Percentiles rank a stretch among this genome's conserved stretches.
These are phyloP conservation scores for Sarcoramphus papa DNA, from an alignment of 2,797 vertebrate species.

Conservation along the genomic window DNA sequence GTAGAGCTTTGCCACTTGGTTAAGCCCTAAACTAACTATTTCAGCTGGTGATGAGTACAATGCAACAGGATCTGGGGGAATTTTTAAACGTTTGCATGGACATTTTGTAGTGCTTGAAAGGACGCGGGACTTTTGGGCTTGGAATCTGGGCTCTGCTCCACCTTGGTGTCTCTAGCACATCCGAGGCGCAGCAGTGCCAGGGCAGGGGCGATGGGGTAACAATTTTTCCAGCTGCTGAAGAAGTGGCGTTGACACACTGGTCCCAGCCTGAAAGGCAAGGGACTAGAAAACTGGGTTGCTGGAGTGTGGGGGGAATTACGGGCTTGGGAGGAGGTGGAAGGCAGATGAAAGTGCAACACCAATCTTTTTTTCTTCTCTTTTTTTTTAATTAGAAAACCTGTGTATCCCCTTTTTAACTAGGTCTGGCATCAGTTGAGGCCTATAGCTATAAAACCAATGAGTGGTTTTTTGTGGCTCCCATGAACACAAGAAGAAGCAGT, in stretches of 20 bases:
- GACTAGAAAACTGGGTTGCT: background rate
- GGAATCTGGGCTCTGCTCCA: background rate
- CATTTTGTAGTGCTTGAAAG: background rate
- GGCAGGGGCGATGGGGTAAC: background rate
- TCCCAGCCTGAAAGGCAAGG: background rate
- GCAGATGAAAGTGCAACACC: constrained; percentile 53
- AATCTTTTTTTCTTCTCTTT: constrained; percentile 69
- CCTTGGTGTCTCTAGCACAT: background rate
- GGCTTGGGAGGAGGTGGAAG: constrained; percentile 52
- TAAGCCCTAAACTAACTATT: background rate
- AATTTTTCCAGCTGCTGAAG: background rate
- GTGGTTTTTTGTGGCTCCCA: constrained; percentile 91
- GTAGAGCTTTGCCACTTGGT: background rate
- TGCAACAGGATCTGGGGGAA: background rate
- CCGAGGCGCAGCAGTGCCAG: background rate
- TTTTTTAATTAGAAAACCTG: constrained; percentile 68
- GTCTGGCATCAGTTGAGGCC: constrained; percentile 90
- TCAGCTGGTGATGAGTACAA: background rate
- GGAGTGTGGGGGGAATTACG: background rate
- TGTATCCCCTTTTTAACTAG: constrained; percentile 76
- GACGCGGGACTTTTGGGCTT: background rate
- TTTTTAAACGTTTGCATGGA: background rate
- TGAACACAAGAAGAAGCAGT: constrained; percentile 97
- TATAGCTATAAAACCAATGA: constrained; percentile 91
- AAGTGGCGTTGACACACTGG: background rate